Percentiles rank a stretch among this genome's conserved stretches.
Evolutionary conservation across 2,113 vertebrate genomes (phyloP).

Genomic region (Trachemys scripta): DNA sequence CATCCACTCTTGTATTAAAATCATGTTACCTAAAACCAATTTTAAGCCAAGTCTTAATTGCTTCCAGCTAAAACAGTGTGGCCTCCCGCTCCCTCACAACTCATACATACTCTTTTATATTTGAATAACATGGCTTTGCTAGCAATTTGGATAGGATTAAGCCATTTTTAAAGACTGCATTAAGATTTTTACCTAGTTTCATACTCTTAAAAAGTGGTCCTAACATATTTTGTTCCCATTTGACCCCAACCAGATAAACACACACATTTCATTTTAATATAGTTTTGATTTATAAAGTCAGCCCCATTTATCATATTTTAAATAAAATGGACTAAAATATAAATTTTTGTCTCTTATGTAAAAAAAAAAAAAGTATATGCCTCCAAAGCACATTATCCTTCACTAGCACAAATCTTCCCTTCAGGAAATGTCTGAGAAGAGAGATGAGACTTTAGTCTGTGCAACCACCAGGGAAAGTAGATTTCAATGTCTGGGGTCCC

Average conservation of each 20-base stretch:
- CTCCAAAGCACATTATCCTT: rapidly evolving
- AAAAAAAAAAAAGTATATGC: background rate
- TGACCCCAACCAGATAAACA: background rate
- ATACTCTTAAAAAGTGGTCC: background rate
- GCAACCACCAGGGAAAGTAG: background rate
- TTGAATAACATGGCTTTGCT: background rate
- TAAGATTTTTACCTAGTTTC: background rate
- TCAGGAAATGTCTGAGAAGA: background rate
- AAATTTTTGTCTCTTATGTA: background rate
- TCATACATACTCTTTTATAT: background rate
- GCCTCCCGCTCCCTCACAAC: background rate
- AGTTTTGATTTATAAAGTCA: background rate
- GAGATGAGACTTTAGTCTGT: background rate
- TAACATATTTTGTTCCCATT: background rate
- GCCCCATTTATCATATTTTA: background rate
- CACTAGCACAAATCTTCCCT: background rate
- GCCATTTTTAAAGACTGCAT: background rate
- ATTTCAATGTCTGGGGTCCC: background rate
- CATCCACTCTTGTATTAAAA: background rate
- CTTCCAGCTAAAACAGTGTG: background rate
- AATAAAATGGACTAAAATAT: background rate
- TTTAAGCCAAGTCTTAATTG: background rate
- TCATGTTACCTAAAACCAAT: background rate
- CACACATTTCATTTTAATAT: background rate
- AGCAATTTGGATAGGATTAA: background rate